Evolutionary conservation across 1,140 invertebrate genomes (phyloP).

Genomic region (Caenorhabditis inopinata): DNA sequence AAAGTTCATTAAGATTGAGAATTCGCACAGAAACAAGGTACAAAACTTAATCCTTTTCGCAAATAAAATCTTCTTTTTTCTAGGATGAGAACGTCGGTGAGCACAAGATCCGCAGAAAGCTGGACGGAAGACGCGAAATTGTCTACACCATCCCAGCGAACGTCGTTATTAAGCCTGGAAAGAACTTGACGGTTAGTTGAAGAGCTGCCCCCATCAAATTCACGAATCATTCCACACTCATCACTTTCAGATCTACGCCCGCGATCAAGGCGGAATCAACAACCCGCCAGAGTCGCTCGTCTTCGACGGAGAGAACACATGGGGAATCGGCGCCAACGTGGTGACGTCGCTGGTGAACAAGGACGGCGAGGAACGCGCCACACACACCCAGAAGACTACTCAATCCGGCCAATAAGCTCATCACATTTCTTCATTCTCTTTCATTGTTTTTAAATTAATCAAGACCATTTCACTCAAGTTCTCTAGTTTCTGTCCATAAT

Average conservation of each 20-base stretch:
- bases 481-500: conserved; percentile 33
- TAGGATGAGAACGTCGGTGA: conserved; percentile 66
- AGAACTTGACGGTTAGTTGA: conserved; percentile 49
- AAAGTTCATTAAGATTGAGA: conserved; percentile 70
- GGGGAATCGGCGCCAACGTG: conserved; percentile 67
- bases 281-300: conserved; percentile 64
- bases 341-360: conserved; percentile 67
- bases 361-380: conserved; percentile 67
- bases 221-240: too few relatives aligned
- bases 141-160: conserved; percentile 64
- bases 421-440: too few relatives aligned
- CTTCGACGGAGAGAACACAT: conserved; percentile 65
- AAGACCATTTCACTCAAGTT: conserved; percentile 26
- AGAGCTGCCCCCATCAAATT: too few relatives aligned
- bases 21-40: conserved; percentile 66
- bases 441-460: neutral
- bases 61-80: neutral
- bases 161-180: conserved; percentile 57
- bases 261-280: conserved; percentile 61
- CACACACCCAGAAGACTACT: conserved; percentile 67
- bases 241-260: conserved; percentile 60
- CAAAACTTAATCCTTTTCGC: neutral
- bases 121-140: conserved; percentile 65
- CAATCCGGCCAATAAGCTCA: conserved; percentile 64
- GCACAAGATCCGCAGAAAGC: conserved; percentile 60